These are phyloP conservation scores for Rhinogobio ventralis DNA, from an alignment of 2,797 vertebrate genomes.

Conservation along the genomic window DNA sequence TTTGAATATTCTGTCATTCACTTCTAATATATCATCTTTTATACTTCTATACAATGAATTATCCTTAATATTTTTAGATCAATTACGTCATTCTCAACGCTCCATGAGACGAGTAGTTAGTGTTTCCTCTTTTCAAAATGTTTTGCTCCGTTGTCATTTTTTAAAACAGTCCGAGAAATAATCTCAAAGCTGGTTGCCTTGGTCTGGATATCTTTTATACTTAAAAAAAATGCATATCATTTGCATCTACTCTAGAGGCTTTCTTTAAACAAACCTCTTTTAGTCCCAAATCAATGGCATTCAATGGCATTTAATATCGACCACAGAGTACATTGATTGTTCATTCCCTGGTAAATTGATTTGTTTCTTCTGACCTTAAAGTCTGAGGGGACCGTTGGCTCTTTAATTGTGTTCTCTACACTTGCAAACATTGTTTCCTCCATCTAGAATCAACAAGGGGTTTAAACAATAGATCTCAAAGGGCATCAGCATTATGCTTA, in stretches of 20 bases:
- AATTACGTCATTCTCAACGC: background rate
- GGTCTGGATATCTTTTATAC: background rate
- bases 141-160: background rate
- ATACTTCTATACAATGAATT: background rate
- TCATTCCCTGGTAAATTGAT: conserved; percentile 73
- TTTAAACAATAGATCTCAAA: conserved; percentile 27
- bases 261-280: conserved; percentile 63
- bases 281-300: conserved; percentile 70
- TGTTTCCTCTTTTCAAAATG: background rate
- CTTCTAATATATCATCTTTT: background rate
- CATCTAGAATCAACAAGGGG: conserved; percentile 38
- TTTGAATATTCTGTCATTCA: background rate
- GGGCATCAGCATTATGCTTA: conserved; percentile 25
- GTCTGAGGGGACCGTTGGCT: conserved; percentile 56
- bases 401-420: conserved; percentile 40
- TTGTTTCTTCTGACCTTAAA: conserved; percentile 70
- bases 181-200: background rate
- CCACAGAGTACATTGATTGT: conserved; percentile 61
- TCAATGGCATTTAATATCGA: conserved; percentile 73
- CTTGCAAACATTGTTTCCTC: conserved; percentile 29
- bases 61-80: background rate
- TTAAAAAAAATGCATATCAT: conserved; percentile 68
- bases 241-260: conserved; percentile 67
- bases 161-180: background rate
- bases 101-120: background rate